phyloP scores from a whole-genome alignment of 2,797 vertebrate genomes.

The Adrianichthys oophorus region DNA sequence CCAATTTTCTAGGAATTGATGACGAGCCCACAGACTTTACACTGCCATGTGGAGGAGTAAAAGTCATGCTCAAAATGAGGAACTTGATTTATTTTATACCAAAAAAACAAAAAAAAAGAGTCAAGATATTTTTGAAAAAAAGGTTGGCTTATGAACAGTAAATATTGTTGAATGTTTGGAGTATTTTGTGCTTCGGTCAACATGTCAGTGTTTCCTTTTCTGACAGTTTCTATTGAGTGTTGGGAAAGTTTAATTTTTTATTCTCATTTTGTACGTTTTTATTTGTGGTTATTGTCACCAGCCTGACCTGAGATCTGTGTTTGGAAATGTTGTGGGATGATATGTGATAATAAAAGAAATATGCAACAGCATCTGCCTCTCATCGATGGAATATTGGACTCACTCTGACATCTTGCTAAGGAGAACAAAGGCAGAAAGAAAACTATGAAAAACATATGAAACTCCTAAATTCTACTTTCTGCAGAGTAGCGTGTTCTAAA shows the following conservation, averaged over 20 bases:
- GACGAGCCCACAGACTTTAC: conserved; percentile 66
- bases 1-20: conserved; percentile 46
- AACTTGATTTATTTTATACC: conserved; percentile 74
- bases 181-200: conserved; percentile 64
- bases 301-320: conserved; percentile 66
- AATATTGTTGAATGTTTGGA: conserved; percentile 69
- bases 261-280: conserved; percentile 73
- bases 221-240: conserved; percentile 61
- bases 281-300: conserved; percentile 69
- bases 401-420: no score
- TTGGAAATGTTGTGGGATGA: conserved; percentile 73
- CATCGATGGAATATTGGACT: conserved; percentile 19
- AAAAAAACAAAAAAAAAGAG: conserved; percentile 54
- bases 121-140: conserved; percentile 75
- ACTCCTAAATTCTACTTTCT: no score
- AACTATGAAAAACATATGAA: no score
- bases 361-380: conserved; percentile 64
- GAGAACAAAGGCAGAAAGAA: no score
- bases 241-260: conserved; percentile 60
- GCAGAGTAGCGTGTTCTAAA: no score
- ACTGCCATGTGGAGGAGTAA: conserved; percentile 70
- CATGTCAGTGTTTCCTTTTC: conserved; percentile 59
- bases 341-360: conserved; percentile 81
- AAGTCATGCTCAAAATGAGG: conserved; percentile 60
- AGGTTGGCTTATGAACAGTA: conserved; percentile 68